Conservation (phyloP, 1,140 invertebrate species). For the Theocolax elegans region DNA sequence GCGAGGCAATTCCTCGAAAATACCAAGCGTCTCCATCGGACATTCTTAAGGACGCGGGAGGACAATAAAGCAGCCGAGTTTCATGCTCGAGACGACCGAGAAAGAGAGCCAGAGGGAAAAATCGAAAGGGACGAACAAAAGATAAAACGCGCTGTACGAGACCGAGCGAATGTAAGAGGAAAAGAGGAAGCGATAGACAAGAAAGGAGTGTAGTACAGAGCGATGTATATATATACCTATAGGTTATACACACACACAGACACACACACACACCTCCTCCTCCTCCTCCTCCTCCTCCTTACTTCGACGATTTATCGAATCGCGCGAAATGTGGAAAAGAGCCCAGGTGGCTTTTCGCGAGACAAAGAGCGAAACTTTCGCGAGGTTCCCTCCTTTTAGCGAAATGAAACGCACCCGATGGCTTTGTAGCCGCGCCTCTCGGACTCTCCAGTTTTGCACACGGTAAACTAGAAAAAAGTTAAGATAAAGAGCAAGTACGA, state of each 20-base stretch:
- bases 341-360: conserved; percentile 45
- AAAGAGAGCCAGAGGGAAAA: not conserved
- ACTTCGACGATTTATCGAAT: conserved; percentile 39
- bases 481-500: conserved; percentile 7
- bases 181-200: conserved; percentile 21
- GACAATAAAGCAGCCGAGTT: conserved; percentile 32
- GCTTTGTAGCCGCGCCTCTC: not conserved
- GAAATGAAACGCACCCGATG: conserved; percentile 42
- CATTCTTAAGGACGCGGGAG: conserved; percentile 18
- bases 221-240: too few species aligned
- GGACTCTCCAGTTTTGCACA: not conserved
- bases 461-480: conserved; percentile 6
- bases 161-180: conserved; percentile 7
- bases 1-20: conserved; percentile 35
- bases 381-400: conserved; percentile 42
- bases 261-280: not conserved
- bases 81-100: conserved; percentile 10
- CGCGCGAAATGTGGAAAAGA: not conserved
- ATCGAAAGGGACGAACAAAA: conserved; percentile 28
- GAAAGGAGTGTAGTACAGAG: not conserved
- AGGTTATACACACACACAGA: not conserved
- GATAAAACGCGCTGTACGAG: conserved; percentile 8
- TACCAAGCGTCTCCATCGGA: conserved; percentile 31
- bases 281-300: not conserved
- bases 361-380: not conserved